Base-by-base conservation (phyloP, 2,113 vertebrate species). In the Festucalex cinctus region DNA sequence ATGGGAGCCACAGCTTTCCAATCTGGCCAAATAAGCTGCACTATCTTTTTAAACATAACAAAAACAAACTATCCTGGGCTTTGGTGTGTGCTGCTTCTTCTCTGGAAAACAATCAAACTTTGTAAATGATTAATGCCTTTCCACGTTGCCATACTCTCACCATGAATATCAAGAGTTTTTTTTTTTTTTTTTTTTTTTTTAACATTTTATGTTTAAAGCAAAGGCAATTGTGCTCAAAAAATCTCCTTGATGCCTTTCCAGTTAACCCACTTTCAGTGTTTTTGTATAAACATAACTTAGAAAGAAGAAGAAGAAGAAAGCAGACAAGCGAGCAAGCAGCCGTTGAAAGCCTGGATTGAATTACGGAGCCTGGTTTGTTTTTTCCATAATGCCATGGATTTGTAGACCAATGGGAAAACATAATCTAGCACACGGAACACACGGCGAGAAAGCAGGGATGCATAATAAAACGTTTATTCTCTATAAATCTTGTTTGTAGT, bases 41-140 rank as follows among this genome's bases (percentile, higher is more conserved):
- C 83, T 85, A 69, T 89, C 85, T 86, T 84, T 87, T 87, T 84
- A 80, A 84, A 89, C 83, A 87, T 86, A 88, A 88, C 88, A 84
- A 88, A 87, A 90, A 90, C 80, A 88, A 91, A 88, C 86, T 88
- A 82, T 89, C 78, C 78, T 88, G 83, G 86, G 85, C 81, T 83
- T 89, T 84, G 83, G 84, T 88, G 84, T 88, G 65, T 87, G 77
- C 86, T 88, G 89, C 86, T 86, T 88, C 78, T 81, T 71, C 72
- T 87, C 84, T 91, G 86, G 88, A 92, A 92, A 91, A 92, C 90
- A 92, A 91, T 93, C 89, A 92, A 90, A 88, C 86, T 89, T 84
- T 87, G 73, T 90, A 78, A 92, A 91, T 91, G 85, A 92, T 91
- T 91, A 78, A 92, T 90, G 88, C 63, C 76, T 74, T 80, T 85